Conservation (phyloP, 1,140 invertebrate genomes). For the Neotoxoptera formosana region DNA sequence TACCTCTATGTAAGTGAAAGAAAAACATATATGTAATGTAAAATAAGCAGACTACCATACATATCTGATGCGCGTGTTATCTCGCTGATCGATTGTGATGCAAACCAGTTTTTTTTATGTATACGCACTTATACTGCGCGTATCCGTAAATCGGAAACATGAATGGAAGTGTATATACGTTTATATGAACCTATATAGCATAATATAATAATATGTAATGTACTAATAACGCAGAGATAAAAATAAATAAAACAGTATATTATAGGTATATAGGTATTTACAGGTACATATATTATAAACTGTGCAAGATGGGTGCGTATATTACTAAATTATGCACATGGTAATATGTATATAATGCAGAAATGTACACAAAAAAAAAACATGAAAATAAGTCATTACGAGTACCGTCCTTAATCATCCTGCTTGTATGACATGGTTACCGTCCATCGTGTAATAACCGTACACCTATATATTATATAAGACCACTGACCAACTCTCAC, state of each 20-base stretch:
- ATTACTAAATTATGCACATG: too few relatives aligned
- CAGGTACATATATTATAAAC: not conserved
- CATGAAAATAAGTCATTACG: not conserved
- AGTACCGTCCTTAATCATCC: not conserved
- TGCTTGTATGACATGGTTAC: not conserved
- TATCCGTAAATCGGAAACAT: not conserved
- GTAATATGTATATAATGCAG: not conserved
- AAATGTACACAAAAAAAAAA: not conserved
- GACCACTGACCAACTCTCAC: not conserved
- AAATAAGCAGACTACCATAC: not conserved
- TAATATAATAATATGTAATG: not conserved
- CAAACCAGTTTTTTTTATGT: conserved; percentile 7
- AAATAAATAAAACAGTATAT: not conserved
- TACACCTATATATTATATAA: not conserved
- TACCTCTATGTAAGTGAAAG: too few relatives aligned
- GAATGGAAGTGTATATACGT: not conserved
- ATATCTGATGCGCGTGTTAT: not conserved
- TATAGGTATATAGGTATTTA: not conserved
- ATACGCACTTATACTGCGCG: not conserved
- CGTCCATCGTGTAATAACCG: not conserved
- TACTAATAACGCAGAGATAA: not conserved
- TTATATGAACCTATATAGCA: not conserved
- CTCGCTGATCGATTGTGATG: conserved; percentile 27
- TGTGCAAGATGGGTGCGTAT: not conserved
- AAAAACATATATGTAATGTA: not conserved